Conservation (phyloP, 1,140 invertebrate genomes). For the Atta texana region DNA sequence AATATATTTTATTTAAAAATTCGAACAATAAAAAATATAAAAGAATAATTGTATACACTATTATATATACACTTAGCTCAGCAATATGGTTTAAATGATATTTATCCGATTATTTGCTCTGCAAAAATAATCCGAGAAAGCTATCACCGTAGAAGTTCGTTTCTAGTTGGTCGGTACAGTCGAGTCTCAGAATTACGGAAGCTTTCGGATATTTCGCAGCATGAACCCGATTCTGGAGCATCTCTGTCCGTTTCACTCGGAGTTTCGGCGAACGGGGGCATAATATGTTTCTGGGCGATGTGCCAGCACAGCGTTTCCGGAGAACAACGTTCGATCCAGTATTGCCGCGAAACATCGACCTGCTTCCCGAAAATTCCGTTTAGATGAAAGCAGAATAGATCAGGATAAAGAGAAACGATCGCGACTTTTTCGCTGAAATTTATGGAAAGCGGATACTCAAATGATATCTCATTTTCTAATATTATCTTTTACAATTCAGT, state of each 20-base stretch:
- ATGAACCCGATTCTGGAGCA: conserved; percentile 46
- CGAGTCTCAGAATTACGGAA: conserved; percentile 22
- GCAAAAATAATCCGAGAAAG: background rate
- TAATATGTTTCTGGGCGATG: conserved; percentile 71
- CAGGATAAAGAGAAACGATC: conserved; percentile 2
- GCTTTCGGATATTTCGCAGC: conserved; percentile 43
- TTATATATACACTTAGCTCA: background rate
- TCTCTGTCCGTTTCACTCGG: conserved; percentile 45
- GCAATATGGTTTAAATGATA: background rate
- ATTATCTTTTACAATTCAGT: background rate
- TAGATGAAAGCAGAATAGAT: conserved; percentile 30
- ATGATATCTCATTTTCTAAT: conserved; percentile 11
- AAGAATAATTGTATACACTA: background rate
- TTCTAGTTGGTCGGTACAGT: background rate
- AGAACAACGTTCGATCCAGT: conserved; percentile 72
- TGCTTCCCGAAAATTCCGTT: conserved; percentile 67
- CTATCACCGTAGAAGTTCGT: background rate
- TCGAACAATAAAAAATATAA: background rate
- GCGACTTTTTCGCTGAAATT: conserved; percentile 55
- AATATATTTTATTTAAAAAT: background rate
- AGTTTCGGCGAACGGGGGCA: conserved; percentile 47
- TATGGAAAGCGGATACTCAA: conserved; percentile 34
- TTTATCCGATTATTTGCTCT: conserved; percentile 35
- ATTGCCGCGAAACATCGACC: conserved; percentile 71
- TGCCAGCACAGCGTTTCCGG: conserved; percentile 66